Base-by-base conservation (phyloP, 92 coral and sea anemone genomes). In the Palythoa heliodiscus region DNA sequence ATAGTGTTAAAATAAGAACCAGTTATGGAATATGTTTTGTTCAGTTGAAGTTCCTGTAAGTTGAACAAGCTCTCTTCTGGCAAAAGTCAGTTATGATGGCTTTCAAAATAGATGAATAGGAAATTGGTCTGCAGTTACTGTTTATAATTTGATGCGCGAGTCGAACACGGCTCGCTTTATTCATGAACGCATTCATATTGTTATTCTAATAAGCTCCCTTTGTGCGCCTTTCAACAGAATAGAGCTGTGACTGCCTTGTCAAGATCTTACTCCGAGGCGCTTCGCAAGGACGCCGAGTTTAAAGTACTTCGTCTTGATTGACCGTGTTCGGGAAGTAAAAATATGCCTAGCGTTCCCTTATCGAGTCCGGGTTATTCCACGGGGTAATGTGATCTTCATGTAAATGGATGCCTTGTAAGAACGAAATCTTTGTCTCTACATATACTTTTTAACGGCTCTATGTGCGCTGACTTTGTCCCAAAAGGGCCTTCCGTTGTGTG, bases 341-440 rank as follows among this genome's bases (percentile, higher is more conserved):
- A 91, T 87, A 96, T 96, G 99, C 99, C 99, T 40, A 96, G 99
- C 86, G 95, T 96, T 78, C 99, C 99, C 40, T 92, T 96, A 76
- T 92, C 99, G 68, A 96, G 99, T 89, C 99, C 99, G 75, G 91
- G 96, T 90, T 96, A 89, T 87, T 96, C 99, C 87, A 93, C 98
- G 93, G 99, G 99, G 99, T 96, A 91, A 88, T 92, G 87, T 73
- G 84, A 67, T 88, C 91, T 29, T 87, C 81, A 84, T 88, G 37
- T 70, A 84, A 66, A 71, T 79, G 90, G 87, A 89, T 48, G 77
- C 92, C 91, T 90, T 94, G 97, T 91, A 89, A 89, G 88, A 87
- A 90, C 84, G 79, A 77, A 60, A 79, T 88, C 91, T 86, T 86
- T 88, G 85, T 83, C 88, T 79, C 86, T 75, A 75, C 52, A 29